Conservation (phyloP, 2,888 invertebrate genomes). For the Cheilosia vernalis region DNA sequence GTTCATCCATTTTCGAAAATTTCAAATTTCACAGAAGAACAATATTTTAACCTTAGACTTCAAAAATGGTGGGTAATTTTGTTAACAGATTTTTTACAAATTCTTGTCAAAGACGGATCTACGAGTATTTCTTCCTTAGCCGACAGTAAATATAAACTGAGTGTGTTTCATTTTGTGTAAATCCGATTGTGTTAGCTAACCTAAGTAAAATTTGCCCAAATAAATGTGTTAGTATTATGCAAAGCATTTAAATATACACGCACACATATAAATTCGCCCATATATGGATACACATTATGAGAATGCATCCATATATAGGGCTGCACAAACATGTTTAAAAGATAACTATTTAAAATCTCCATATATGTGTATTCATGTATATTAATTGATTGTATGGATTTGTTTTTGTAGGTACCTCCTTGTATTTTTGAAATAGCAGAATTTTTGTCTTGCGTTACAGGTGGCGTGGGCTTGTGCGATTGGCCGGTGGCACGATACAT, state of each 20-base stretch:
- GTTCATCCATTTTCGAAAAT: too few species aligned
- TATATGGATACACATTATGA: neutral
- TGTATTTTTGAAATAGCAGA: conserved; percentile 94
- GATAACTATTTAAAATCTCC: neutral
- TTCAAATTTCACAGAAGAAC: too few species aligned
- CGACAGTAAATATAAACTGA: too few species aligned
- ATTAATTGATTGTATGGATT: conserved; percentile 60
- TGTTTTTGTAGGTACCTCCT: conserved; percentile 85
- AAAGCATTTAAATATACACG: conserved; percentile 24
- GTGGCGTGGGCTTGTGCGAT: conserved; percentile 99
- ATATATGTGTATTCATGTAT: conserved; percentile 27
- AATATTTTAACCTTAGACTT: too few species aligned
- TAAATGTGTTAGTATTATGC: conserved; percentile 7
- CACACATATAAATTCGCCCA: conserved; percentile 6
- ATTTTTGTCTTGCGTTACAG: conserved; percentile 93
- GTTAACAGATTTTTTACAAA: too few species aligned
- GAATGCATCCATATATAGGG: conserved; percentile 1
- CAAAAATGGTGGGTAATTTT: too few species aligned
- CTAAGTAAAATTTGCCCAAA: neutral
- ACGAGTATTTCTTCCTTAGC: too few species aligned
- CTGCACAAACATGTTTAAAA: neutral
- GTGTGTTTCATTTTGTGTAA: too few species aligned
- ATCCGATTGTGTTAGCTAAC: too few species aligned
- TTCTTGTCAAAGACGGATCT: too few species aligned
- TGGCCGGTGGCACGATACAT: conserved; percentile 99